Base-by-base conservation (phyloP, 2,113 vertebrate genomes). In the Prietella phreatophila region DNA sequence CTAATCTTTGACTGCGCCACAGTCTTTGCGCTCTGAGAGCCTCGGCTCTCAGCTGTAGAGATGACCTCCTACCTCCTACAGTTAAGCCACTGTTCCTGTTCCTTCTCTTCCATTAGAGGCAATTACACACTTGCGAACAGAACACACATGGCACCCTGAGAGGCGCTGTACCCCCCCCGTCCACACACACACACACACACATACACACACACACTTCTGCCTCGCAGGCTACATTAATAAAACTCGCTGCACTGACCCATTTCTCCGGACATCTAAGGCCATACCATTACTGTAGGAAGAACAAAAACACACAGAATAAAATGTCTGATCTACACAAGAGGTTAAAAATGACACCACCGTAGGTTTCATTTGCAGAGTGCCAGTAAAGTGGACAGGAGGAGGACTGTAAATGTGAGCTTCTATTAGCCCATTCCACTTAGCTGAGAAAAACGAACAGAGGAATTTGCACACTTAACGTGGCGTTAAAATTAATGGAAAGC, bases 201-300 rank as follows among this genome's bases (percentile, higher is more conserved):
- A 47, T 6, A 47, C 42, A 47, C 42, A 47, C 42, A 47, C 42
- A 47, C 42, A 47, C 42, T 82, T 53, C 53, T 87, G 89, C 89
- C 79, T 89, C 53, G 11, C 56, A 85, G 82, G 75, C 85, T 85
- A 56, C 56, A 86, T 81, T 88, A 86, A 84, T 88, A 86, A 86
- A 87, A 88, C 63, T 87, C 71, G 71, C 82, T 65, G 58, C 76
- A 84, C 67, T 88, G 89, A 90, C 86, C 89, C 82, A 88, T 85
- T 88, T 86, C 85, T 71, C 83, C 27, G 69, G 76, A 87, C 82
- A 80, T 78, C 65, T 73, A 65, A 89, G 17, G 61, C n/a, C 67
- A 47, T 30, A 5, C 85, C 58, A 79, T 33, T 33, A 76, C 69
- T 3, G 47, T 65, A 76, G 33, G 78, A 82, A 55, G 75, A 87